Evolutionary conservation across 2,797 vertebrate species (phyloP), one percentile per base, ranked within the genome.

Genomic region (Pseudocheirus occidentalis): DNA sequence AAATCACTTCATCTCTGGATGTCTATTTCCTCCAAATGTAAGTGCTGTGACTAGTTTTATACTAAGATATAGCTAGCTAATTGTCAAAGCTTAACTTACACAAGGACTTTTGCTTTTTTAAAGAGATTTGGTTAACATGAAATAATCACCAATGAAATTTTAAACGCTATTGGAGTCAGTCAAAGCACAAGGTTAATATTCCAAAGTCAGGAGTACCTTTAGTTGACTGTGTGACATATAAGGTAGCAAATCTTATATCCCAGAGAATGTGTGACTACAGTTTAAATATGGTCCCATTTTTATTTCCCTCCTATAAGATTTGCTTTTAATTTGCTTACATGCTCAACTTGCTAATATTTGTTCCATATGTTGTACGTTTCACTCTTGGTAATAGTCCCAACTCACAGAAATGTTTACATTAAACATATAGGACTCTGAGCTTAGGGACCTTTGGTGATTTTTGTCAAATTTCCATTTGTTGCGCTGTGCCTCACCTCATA

Each of bases 401-500:
- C 52, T 46, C 3, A 0, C 1, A 16, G 12, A 46, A 56, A 92
- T 24, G 12, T 1, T 28, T 58, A 7, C 50, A 34, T 73, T 31
- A 94, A 81, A 90, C 27, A 92, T 4, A 90, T 2, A 14, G 90
- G 91, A 28, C 21, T 58, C 11, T 0, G 40, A 29, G 16, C 3
- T 40, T n/a, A 92, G 52, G 87, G 40, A 40, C n/a, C 27, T 95
- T 92, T 54, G 7, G 66, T 24, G 7, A 73, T n/a, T 18, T 81
- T 46, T 73, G 10, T 13, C 53, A 18, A n/a, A 93, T 46, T 11
- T 40, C n/a, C 16, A 4, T 21, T 16, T n/a, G 50, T 46, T 9
- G 5, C 34, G 46, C 54, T 40, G 0, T 11, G 54, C 13, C 98
- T 98, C 98, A 99, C 99, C 99, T 99, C 99, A 97, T 99, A 99